These are phyloP conservation scores for Halictus ligatus DNA, from an alignment of 2,888 invertebrate species.

Conservation along the genomic window DNA sequence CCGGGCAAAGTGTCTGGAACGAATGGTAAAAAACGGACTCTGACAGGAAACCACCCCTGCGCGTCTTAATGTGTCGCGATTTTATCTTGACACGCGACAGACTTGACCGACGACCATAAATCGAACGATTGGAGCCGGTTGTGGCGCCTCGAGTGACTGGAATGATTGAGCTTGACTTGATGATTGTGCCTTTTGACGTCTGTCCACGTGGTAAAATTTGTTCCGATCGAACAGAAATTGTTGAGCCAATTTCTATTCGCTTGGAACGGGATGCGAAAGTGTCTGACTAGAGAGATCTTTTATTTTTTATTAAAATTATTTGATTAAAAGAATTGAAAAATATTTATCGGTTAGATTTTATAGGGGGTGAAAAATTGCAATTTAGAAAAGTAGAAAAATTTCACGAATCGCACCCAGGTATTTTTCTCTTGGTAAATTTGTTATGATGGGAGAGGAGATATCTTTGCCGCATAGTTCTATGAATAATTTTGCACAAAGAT, in stretches of 20 bases:
- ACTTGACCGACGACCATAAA: conserved; percentile 3
- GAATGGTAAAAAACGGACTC: conserved; percentile 45
- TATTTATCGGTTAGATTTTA: background rate
- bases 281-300: no score
- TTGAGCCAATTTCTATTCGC: background rate
- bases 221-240: background rate
- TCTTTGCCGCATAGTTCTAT: background rate
- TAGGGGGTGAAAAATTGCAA: background rate
- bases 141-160: background rate
- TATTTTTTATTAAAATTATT: no score
- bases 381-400: background rate
- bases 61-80: background rate
- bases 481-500: background rate
- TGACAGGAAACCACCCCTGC: background rate
- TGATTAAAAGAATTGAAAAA: background rate
- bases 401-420: background rate
- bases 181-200: background rate
- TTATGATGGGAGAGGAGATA: background rate
- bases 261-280: no score
- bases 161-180: background rate
- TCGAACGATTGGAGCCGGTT: background rate
- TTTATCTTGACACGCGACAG: conserved; percentile 52
- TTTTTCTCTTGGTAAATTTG: background rate
- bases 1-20: conserved; percentile 26
- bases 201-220: background rate